Evolutionary conservation across 2,113 vertebrate species (phyloP).

Genomic region (Pachyramphus minor): DNA sequence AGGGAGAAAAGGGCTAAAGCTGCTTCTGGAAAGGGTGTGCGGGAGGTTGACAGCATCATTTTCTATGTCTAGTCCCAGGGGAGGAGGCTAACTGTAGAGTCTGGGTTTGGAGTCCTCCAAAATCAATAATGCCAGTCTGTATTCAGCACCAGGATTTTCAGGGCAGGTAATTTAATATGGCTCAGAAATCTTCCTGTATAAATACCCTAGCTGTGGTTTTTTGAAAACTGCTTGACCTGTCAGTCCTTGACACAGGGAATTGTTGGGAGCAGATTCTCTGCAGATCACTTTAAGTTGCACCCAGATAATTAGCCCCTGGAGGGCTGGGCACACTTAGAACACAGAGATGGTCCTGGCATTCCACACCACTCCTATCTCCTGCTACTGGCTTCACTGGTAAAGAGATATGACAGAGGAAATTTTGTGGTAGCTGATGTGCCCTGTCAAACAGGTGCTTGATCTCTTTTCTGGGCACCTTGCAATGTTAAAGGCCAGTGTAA

Average conservation of each 20-base stretch:
- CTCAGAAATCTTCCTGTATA: neutral
- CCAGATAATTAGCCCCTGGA: neutral
- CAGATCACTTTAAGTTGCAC: neutral
- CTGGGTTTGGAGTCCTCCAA: neutral
- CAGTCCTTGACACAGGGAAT: neutral
- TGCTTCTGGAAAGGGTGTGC: neutral
- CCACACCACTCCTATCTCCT: neutral
- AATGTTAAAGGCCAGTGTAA: neutral
- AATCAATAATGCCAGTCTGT: neutral
- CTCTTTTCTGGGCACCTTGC: neutral
- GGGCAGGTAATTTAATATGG: slow-evolving; percentile 15
- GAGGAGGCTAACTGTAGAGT: neutral
- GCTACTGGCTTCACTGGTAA: neutral
- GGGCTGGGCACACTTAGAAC: neutral
- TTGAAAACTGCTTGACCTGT: slow-evolving; percentile 19
- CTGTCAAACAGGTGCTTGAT: neutral
- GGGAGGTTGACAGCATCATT: neutral
- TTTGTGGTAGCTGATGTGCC: neutral
- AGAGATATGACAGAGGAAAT: neutral
- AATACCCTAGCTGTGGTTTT: neutral
- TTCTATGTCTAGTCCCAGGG: neutral
- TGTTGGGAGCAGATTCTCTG: neutral
- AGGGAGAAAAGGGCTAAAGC: neutral
- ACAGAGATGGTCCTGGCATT: neutral
- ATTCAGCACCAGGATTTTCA: slow-evolving; percentile 22